phyloP scores from a whole-genome alignment of 2,888 invertebrate species.

The Acleris emargana region DNA sequence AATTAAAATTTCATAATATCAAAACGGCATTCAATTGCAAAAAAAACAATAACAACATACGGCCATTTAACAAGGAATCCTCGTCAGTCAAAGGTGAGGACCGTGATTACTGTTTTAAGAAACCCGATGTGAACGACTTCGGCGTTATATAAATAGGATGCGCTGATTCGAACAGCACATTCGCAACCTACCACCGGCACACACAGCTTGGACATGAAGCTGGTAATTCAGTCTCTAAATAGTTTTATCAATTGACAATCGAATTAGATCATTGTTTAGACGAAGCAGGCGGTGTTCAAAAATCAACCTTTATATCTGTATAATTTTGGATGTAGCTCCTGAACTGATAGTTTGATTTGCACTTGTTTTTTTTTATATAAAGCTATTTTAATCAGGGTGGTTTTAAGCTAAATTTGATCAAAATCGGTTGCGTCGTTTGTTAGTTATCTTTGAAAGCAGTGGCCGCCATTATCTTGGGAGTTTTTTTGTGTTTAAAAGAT shows the following conservation, averaged over 20 bases:
- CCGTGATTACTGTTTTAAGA: constrained; percentile 69
- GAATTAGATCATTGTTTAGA: no score
- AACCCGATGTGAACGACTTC: constrained; percentile 72
- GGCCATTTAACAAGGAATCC: constrained; percentile 36
- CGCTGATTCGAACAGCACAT: constrained; percentile 58
- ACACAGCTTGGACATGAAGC: constrained; percentile 77
- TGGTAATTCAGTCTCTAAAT: constrained; percentile 58
- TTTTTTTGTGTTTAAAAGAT: no score
- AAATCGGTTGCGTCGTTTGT: no score
- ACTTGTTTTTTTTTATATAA: no score
- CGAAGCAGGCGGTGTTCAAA: no score
- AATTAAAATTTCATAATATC: background rate
- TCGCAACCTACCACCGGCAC: constrained; percentile 57
- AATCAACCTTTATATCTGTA: no score
- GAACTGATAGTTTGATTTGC: no score
- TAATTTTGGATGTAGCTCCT: no score
- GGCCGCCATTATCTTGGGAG: no score
- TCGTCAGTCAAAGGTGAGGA: constrained; percentile 74
- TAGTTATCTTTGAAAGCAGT: no score
- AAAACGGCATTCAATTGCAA: background rate
- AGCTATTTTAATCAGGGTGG: no score
- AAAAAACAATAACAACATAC: background rate
- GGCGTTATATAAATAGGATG: constrained; percentile 77
- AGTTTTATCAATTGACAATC: constrained; percentile 5
- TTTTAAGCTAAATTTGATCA: no score